Conservation (phyloP, 1,140 invertebrate genomes). For the Pissodes strobi region DNA sequence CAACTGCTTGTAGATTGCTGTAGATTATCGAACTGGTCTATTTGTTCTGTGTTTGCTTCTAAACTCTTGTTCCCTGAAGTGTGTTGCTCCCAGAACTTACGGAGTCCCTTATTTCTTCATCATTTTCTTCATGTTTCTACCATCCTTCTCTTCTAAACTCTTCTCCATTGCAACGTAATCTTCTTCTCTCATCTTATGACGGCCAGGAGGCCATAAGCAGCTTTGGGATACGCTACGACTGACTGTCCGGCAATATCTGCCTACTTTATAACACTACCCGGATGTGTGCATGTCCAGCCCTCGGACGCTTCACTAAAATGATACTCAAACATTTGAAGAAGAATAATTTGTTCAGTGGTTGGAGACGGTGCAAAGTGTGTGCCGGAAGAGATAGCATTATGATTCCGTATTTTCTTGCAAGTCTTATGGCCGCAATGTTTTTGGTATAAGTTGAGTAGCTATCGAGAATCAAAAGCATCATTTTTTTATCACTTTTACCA, state of each 20-base stretch:
- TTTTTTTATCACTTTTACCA: neutral
- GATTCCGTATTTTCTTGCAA: neutral
- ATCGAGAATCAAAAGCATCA: neutral
- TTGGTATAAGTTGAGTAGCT: neutral
- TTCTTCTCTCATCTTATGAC: conserved; percentile 6
- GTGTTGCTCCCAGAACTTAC: neutral
- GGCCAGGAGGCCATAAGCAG: neutral
- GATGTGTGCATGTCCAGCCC: neutral
- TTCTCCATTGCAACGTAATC: neutral
- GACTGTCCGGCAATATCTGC: neutral
- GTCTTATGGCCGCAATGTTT: too few species aligned
- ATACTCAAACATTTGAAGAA: neutral
- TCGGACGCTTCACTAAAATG: conserved; percentile 1
- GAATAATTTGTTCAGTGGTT: too few species aligned
- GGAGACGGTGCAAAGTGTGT: too few species aligned
- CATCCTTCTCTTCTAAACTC: neutral
- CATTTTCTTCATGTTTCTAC: neutral
- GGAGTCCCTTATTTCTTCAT: neutral
- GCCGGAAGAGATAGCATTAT: too few species aligned
- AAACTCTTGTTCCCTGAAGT: neutral
- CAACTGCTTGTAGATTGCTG: too few species aligned
- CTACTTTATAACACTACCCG: too few species aligned
- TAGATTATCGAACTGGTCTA: conserved; percentile 1
- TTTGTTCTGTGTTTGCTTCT: too few species aligned
- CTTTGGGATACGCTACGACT: too few species aligned